phyloP scores from a whole-genome alignment of 2,113 vertebrate species.

The Poeciliopsis retropinna region DNA sequence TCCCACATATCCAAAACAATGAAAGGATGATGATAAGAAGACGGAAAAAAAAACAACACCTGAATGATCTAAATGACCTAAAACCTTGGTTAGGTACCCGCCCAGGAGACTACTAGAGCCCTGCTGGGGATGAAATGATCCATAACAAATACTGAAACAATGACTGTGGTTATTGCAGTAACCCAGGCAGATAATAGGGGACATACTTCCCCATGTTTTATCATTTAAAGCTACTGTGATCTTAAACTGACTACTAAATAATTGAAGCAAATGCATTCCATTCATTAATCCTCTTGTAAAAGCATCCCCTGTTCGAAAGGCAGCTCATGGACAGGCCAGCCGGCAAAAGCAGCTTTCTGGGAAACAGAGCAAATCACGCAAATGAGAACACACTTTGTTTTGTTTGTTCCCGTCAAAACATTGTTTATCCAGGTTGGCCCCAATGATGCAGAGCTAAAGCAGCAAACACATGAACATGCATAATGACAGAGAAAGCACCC shows the following conservation, averaged over 20 bases:
- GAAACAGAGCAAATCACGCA: slow-evolving; percentile 25
- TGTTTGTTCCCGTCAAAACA: slow-evolving; percentile 45
- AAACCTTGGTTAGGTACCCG: slow-evolving; percentile 35
- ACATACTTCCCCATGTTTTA: slow-evolving; percentile 50
- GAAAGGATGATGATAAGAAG: slow-evolving; percentile 11
- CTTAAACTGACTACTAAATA: slow-evolving; percentile 64
- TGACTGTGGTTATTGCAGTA: slow-evolving; percentile 51
- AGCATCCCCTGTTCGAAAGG: slow-evolving; percentile 51
- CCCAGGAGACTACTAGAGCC: slow-evolving; percentile 21
- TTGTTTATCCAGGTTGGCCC: slow-evolving; percentile 52
- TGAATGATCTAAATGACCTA: slow-evolving; percentile 28
- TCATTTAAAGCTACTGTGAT: slow-evolving; percentile 59
- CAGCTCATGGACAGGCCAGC: slow-evolving; percentile 28
- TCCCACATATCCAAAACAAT: slow-evolving; percentile 24
- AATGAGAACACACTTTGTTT: slow-evolving; percentile 47
- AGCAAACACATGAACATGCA: slow-evolving; percentile 57
- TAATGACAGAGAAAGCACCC: slow-evolving; percentile 15
- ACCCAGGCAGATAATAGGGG: slow-evolving; percentile 61
- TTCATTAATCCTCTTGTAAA: slow-evolving; percentile 63
- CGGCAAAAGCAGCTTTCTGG: slow-evolving; percentile 34
- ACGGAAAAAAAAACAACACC: slow-evolving; percentile 22
- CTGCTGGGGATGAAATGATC: slow-evolving; percentile 47
- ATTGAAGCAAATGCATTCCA: slow-evolving; percentile 51
- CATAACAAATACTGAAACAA: slow-evolving; percentile 57
- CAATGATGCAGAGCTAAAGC: slow-evolving; percentile 37